Percentiles rank a stretch among this genome's conserved stretches.
These are phyloP conservation scores for Orius laevigatus DNA, from an alignment of 1,140 invertebrate species.

Conservation along the genomic window DNA sequence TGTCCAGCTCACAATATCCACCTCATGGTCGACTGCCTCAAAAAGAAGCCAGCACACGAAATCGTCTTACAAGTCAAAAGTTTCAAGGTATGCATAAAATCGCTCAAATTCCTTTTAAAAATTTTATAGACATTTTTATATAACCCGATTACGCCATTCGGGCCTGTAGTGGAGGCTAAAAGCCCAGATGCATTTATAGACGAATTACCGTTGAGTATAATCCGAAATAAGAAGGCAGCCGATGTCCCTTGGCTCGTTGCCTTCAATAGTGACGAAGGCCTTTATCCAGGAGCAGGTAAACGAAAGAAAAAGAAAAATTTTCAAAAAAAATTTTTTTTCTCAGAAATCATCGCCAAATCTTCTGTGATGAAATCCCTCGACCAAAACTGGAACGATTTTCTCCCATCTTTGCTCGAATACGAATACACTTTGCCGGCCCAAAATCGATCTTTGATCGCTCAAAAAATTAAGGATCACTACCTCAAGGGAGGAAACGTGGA, in stretches of 20 bases:
- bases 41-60: too few species aligned
- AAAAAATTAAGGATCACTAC: constrained; percentile 1
- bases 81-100: too few species aligned
- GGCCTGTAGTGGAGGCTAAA: not conserved
- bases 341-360: not conserved
- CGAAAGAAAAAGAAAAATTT: not conserved
- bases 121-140: not conserved
- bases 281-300: not conserved
- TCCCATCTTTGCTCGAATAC: not conserved
- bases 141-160: not conserved
- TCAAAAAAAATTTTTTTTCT: not conserved
- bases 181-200: not conserved
- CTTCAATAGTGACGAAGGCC: not conserved
- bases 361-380: not conserved
- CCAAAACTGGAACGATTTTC: not conserved
- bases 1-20: too few species aligned
- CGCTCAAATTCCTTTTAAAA: too few species aligned
- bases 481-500: not conserved
- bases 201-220: not conserved
- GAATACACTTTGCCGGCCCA: not conserved
- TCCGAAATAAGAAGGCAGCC: not conserved
- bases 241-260: not conserved
- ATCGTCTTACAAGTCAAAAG: too few species aligned
- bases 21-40: too few species aligned
- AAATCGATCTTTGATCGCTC: not conserved